phyloP scores from a whole-genome alignment of 1,140 invertebrate species.

The Colletes gigas region DNA sequence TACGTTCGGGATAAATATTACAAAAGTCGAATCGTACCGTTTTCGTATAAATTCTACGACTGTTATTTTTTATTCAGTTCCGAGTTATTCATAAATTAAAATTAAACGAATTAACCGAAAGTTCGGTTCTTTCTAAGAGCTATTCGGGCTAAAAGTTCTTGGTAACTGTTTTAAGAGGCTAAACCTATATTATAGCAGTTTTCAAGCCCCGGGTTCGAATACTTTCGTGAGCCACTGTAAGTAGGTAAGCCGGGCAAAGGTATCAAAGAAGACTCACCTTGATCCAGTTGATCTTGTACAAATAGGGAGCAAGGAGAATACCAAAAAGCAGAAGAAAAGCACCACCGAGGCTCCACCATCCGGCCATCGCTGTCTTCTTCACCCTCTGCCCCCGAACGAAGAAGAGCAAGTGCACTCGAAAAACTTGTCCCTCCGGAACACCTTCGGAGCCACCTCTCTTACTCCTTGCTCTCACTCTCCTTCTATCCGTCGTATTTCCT shows the following conservation, averaged over 20 bases:
- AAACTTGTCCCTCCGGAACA: conserved; percentile 46
- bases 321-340: conserved; percentile 42
- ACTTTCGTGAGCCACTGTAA: neutral
- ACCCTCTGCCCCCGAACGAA: conserved; percentile 40
- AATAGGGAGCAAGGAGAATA: conserved; percentile 67
- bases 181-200: too few species aligned
- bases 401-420: conserved; percentile 28
- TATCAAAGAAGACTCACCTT: conserved; percentile 65
- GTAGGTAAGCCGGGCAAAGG: conserved; percentile 40
- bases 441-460: conserved; percentile 42
- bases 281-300: conserved; percentile 75
- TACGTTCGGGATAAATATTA: too few species aligned
- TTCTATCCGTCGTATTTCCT: conserved; percentile 46
- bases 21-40: too few species aligned
- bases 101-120: too few species aligned
- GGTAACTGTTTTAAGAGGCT: too few species aligned
- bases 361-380: conserved; percentile 30
- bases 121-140: too few species aligned
- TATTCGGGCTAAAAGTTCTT: too few species aligned
- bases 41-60: too few species aligned
- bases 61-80: too few species aligned
- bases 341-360: conserved; percentile 35
- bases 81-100: too few species aligned
- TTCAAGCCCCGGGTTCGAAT: too few species aligned
- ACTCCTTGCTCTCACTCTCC: conserved; percentile 6